A percentile compares a stretch with the other conserved stretches of the same genome.
Conservation (phyloP, 2,888 invertebrate species). For the Phortica magna region DNA sequence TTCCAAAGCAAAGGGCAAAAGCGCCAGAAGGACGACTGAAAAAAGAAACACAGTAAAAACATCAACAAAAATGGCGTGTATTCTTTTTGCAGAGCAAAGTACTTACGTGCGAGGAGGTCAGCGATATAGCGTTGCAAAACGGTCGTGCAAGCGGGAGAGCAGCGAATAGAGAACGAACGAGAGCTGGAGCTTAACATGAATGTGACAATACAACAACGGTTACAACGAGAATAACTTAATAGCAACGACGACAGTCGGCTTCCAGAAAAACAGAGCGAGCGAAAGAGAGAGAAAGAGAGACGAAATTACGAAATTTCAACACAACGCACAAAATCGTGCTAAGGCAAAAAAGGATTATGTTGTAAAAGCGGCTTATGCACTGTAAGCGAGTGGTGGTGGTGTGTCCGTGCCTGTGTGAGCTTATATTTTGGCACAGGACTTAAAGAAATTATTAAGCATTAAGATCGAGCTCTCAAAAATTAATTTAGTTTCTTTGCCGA, state of each 20-base stretch:
- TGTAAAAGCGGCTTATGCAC: slow-evolving; percentile 42
- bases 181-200: not conserved
- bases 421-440: slow-evolving; percentile 36
- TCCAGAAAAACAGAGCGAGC: not conserved
- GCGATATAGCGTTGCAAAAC: not conserved
- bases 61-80: not conserved
- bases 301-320: slow-evolving; percentile 16
- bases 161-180: not conserved
- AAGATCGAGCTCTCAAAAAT: slow-evolving; percentile 53
- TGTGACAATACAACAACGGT: not conserved
- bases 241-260: slow-evolving; percentile 34
- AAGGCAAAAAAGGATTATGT: slow-evolving; percentile 56
- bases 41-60: slow-evolving; percentile 29
- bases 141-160: not conserved
- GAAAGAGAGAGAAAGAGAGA: not conserved
- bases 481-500: slow-evolving; percentile 41
- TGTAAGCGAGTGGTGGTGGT: slow-evolving; percentile 22
- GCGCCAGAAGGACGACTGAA: slow-evolving; percentile 20
- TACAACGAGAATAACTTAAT: not conserved
- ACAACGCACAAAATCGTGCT: slow-evolving; percentile 40
- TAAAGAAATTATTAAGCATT: slow-evolving; percentile 39
- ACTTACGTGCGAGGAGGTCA: not conserved
- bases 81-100: not conserved
- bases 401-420: slow-evolving; percentile 36
- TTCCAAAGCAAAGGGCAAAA: slow-evolving; percentile 42